Evolutionary conservation across 2,888 invertebrate species (phyloP), one percentile per base, ranked within the genome.

Genomic region (Aplocera efformata): DNA sequence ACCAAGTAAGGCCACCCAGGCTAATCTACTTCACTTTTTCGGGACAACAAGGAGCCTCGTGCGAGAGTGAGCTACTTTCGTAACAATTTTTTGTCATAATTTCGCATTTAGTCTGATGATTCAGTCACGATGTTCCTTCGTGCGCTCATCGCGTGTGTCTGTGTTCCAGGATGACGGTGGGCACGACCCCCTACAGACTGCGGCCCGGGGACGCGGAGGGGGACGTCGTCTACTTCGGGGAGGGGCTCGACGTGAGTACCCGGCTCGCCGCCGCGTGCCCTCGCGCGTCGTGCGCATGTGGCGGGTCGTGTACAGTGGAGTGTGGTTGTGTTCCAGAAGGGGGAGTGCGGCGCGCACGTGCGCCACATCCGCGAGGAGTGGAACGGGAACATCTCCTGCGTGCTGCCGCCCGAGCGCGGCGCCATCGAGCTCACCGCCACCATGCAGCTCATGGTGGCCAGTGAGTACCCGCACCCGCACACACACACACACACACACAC

Each of bases 321-420:
- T 17, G 13, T 17, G 13, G 13, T 17, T 17, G 13, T 3, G 20
- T 69, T 90, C 1, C 81, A 90, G 63, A 69, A 75, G 1, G 94
- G 95, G 0, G 91, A 94, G 54, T 95, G 95, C 59, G 95, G 95
- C 1, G 91, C 93, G 3, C 88, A 78, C 40, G 92, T 95, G 47
- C 83, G 89, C 43, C 84, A 85, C 39, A 90, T 94, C 8, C 88
- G 82, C 45, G 92, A 93, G 32, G 85, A 80, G 28, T 90, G 93
- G 77, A 93, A 95, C 67, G 95, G 95, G 0, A 85, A 89, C 53
- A 90, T 94, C 53, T 90, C 90, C 32, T 95, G 95, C 66, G 85
- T 86, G 22, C 68, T 94, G 36, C 93, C 92, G 0, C 88, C 91
- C 0, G 76, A 76, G 42, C 83, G 88, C 0, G 91, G 90, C 21